Evolutionary conservation across 2,888 invertebrate genomes (phyloP), one percentile per base, ranked within the genome.

Genomic region (Mesorhabditis sp.): DNA sequence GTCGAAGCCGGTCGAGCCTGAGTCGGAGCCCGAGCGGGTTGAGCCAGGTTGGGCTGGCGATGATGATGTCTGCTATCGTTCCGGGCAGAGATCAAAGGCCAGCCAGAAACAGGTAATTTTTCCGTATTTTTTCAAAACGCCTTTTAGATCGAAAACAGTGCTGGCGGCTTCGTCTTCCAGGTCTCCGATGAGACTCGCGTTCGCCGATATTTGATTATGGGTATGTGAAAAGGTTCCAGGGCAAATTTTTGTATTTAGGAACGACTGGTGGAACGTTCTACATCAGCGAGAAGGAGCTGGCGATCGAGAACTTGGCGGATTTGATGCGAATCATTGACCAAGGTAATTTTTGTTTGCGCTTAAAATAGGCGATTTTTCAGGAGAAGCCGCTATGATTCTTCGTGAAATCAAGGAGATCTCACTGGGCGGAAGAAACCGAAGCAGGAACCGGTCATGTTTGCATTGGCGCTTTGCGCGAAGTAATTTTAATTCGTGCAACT

Each of bases 391-490:
- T 45, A 76, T 86, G 67, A 82, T 86, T 41, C 82, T 87, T 7
- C 65, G 77, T 4, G 82, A 86, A 50, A 76, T 87, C 4, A 74
- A 76, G 43, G 78, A 82, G 13, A 83, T 86, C 70, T 86, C 86
- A 64, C 61, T 79, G 41, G 77, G 82, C 5, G 86, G 86, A 4
- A 76, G 87, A n/a, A 83, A 87, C 62, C 84, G 41, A 81, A 77
- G 62, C 80, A 80, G 72, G 76, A 73, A 44, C 72, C 90, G 10
- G 87, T 90, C n/a, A 88, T 91, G 65, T 90, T 90, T 86, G 90
- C 90, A 13, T 85, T 91, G 66, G 90, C 90, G 2, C 88, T 90
- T 80, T 91, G 90, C 81, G 87, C 90, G 3, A 87, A 89, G 73
- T 84, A 50, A 50, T 50, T 50, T 50, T 50, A 13, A 50, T 13